These are phyloP conservation scores for Mercenaria mercenaria DNA, from an alignment of 1,140 invertebrate species.

Conservation along the genomic window DNA sequence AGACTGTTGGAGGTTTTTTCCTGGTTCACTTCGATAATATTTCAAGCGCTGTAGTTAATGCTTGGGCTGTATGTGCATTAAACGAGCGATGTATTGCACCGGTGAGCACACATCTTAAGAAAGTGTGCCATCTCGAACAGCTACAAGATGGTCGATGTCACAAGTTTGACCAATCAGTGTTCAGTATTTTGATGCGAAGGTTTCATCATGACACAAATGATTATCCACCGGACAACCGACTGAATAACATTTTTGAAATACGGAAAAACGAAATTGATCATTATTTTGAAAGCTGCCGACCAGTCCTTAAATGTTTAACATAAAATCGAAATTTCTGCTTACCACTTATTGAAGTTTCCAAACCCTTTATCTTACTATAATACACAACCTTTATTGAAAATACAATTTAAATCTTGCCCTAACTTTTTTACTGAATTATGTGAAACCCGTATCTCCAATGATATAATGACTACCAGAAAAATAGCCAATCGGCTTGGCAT, in stretches of 20 bases:
- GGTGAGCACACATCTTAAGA: not conserved
- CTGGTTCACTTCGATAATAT: conserved; percentile 1
- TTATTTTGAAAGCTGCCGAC: conserved; percentile 31
- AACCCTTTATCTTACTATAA: too few relatives aligned
- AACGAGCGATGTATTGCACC: conserved; percentile 14
- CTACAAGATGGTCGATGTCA: not conserved
- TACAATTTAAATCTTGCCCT: too few relatives aligned
- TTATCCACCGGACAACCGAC: not conserved
- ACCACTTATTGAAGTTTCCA: too few relatives aligned
- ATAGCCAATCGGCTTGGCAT: too few relatives aligned
- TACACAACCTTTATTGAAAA: too few relatives aligned
- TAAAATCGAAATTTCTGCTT: too few relatives aligned
- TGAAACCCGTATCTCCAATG: too few relatives aligned
- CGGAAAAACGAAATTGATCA: not conserved
- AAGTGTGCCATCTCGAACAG: not conserved
- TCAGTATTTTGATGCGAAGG: not conserved
- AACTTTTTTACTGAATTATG: too few relatives aligned
- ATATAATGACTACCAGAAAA: too few relatives aligned
- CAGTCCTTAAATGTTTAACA: too few relatives aligned
- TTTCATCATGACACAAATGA: conserved; percentile 2
- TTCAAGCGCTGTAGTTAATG: not conserved
- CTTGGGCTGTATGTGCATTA: conserved; percentile 24
- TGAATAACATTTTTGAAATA: not conserved
- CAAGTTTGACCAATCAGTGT: conserved; percentile 39
- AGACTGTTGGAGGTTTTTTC: not conserved